Evolutionary conservation across 2,113 vertebrate species (phyloP).

Genomic region (Chionodraco myersi): DNA sequence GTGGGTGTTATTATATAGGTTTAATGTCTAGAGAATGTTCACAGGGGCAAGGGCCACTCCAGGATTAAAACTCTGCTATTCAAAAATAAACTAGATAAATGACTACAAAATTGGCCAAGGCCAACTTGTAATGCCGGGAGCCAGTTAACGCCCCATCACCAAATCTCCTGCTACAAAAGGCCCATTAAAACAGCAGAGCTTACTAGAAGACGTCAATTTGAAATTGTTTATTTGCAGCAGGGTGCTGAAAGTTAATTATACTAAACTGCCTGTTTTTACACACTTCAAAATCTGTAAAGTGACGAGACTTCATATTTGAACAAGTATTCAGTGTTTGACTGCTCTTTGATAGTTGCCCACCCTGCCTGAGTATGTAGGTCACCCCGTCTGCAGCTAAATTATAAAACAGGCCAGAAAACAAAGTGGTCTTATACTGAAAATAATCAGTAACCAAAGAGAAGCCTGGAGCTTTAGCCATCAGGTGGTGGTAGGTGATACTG

Average conservation of each 20-base stretch:
- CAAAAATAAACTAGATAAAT: slow-evolving; percentile 63
- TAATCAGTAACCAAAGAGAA: slow-evolving; percentile 67
- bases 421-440: slow-evolving; percentile 56
- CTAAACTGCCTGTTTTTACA: not conserved
- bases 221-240: not conserved
- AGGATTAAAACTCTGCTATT: slow-evolving; percentile 59
- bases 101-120: slow-evolving; percentile 65
- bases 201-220: not conserved
- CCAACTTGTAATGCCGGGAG: slow-evolving; percentile 59
- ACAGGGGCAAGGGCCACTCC: slow-evolving; percentile 43
- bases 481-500: slow-evolving; percentile 40
- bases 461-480: slow-evolving; percentile 40
- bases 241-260: no score
- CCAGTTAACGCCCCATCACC: slow-evolving; percentile 29
- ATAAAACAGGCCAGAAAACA: slow-evolving; percentile 44
- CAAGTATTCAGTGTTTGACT: slow-evolving; percentile 11
- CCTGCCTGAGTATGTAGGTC: slow-evolving; percentile 53
- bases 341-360: slow-evolving; percentile 33
- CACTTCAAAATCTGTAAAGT: not conserved
- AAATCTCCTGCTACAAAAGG: not conserved
- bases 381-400: slow-evolving; percentile 55
- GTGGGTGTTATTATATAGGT: slow-evolving; percentile 58
- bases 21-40: slow-evolving; percentile 63
- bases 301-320: slow-evolving; percentile 13
- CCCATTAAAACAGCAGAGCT: slow-evolving; percentile 10